These are phyloP conservation scores for Mycetomoellerius zeteki DNA, from an alignment of 1,140 invertebrate species.

Conservation along the genomic window DNA sequence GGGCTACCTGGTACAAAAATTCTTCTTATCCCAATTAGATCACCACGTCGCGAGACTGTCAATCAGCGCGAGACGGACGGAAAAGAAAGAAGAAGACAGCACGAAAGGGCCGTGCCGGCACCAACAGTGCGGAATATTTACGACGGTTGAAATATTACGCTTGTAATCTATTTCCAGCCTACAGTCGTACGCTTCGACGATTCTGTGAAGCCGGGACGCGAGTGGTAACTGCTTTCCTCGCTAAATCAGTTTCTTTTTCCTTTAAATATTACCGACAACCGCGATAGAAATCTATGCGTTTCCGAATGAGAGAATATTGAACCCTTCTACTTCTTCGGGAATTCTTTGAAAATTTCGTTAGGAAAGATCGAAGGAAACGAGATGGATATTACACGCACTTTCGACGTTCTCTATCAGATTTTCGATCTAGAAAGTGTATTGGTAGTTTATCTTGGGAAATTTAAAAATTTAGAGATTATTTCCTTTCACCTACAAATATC, in stretches of 20 bases:
- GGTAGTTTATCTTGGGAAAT: not conserved
- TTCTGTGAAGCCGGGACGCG: constrained; percentile 10
- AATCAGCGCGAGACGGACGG: constrained; percentile 12
- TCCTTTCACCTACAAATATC: not conserved
- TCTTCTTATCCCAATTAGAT: constrained; percentile 76
- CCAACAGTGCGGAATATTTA: constrained; percentile 71
- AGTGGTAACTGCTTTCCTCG: constrained; percentile 38
- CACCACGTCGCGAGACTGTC: constrained; percentile 40
- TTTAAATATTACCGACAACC: constrained; percentile 55
- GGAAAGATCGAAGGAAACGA: not conserved
- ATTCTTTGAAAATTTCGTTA: constrained; percentile 62
- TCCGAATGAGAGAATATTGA: constrained; percentile 18
- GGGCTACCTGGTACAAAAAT: constrained; percentile 74
- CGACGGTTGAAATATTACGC: constrained; percentile 76
- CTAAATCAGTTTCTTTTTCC: constrained; percentile 68
- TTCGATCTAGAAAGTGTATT: not conserved
- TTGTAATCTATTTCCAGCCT: constrained; percentile 75
- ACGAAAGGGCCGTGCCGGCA: constrained; percentile 31
- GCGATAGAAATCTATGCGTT: constrained; percentile 3
- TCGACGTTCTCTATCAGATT: constrained; percentile 5
- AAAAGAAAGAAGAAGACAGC: constrained; percentile 16
- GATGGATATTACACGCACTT: not conserved
- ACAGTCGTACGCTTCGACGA: constrained; percentile 49
- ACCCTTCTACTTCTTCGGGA: constrained; percentile 21
- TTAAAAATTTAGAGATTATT: not conserved